Evolutionary conservation across 1,140 invertebrate species (phyloP), one percentile per base, ranked within the genome.

Genomic region (Sycophila sp.): DNA sequence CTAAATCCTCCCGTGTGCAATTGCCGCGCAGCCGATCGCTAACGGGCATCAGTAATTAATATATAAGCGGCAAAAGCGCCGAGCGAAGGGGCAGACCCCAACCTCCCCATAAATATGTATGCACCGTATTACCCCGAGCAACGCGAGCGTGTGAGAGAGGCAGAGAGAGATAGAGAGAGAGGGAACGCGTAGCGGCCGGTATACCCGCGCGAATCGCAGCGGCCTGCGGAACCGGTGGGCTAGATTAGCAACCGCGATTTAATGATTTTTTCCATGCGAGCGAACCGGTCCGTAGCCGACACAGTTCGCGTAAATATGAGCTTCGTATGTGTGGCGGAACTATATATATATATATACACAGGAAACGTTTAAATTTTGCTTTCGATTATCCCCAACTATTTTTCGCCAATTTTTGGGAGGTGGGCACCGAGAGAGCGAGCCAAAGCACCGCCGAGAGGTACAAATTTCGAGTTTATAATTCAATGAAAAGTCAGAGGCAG

Each of bases 101-200:
- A 40, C 38, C 65, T 62, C 38, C 51, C 75, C 70, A 79, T 81
- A 80, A 82, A 82, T 82, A 80, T 82, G 76, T 78, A 81, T 79
- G 75, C 64, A 51, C 77, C 76, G 75, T 77, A 76, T 77, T 80
- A 77, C 73, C 73, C 73, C 53, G 56, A 60, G 70, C 71, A 68
- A 8, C 24, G 19, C 34, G 36, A 11, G 56, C 11, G 7, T n/a
- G 15, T 24, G 32, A 4, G n/a, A n/a, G n/a, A n/a, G n/a, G n/a
- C n/a, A n/a, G n/a, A n/a, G n/a, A n/a, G n/a, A n/a, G n/a, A n/a
- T n/a, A n/a, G n/a, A n/a, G n/a, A n/a, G n/a, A n/a, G n/a, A n/a
- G n/a, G 6, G 15, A 47, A 32, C 8, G 28, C 6, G 38, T 47
- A 22, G 19, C 22, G 13, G 36, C 15, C n/a, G 4, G 17, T 32